Conservation (phyloP, 2,888 invertebrate species). For the Steromphala cineraria region DNA sequence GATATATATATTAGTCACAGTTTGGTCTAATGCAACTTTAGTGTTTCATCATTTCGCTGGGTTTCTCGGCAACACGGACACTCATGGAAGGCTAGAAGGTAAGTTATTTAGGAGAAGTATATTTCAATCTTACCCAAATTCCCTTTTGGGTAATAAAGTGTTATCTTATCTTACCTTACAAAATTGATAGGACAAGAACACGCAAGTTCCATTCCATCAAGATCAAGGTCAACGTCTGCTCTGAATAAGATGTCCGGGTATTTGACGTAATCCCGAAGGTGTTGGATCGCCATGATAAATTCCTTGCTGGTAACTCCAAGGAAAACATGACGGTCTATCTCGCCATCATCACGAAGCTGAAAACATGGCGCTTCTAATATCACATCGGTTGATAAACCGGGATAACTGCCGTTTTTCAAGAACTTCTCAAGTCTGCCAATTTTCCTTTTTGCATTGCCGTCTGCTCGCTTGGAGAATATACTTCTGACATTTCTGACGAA, state of each 20-base stretch:
- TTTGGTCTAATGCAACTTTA: too few relatives aligned
- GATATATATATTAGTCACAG: too few relatives aligned
- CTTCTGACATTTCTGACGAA: too few relatives aligned
- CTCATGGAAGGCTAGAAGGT: too few relatives aligned
- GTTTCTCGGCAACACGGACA: too few relatives aligned
- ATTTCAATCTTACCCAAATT: too few relatives aligned
- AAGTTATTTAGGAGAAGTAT: too few relatives aligned
- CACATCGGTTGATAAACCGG: background rate
- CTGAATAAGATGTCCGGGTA: background rate
- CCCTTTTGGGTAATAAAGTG: too few relatives aligned
- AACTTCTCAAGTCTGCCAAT: background rate
- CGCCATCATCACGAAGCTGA: slow-evolving; percentile 13
- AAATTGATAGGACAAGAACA: background rate
- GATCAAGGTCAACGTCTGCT: slow-evolving; percentile 16
- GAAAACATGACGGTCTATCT: slow-evolving; percentile 13
- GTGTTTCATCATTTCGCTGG: too few relatives aligned
- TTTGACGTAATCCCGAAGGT: background rate
- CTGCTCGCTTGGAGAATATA: too few relatives aligned
- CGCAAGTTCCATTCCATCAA: slow-evolving; percentile 9
- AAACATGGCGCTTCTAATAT: slow-evolving; percentile 24
- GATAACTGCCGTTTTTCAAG: background rate
- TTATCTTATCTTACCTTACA: background rate
- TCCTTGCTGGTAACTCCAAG: slow-evolving; percentile 13
- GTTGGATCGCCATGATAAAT: background rate
- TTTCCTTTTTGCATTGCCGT: background rate